Evolutionary conservation across 2,797 vertebrate genomes (phyloP).

Genomic region (Esox masquinongy): DNA sequence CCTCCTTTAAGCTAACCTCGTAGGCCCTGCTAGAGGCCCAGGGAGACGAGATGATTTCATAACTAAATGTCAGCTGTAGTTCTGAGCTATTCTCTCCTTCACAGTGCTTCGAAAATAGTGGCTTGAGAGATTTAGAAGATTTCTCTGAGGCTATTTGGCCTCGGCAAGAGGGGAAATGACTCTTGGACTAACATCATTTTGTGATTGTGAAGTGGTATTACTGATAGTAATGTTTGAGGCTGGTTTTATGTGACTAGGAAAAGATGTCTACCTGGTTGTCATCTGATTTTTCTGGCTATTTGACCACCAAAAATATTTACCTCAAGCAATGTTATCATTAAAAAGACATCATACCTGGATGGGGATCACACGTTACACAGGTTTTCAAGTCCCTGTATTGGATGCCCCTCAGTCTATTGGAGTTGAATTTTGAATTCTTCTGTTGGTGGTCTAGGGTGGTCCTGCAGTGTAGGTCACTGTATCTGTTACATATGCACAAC

Average conservation of each 20-base stretch:
- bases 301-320: background rate
- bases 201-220: background rate
- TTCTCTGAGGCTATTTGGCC: background rate
- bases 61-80: slow-evolving; percentile 34
- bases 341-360: background rate
- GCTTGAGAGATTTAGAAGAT: slow-evolving; percentile 12
- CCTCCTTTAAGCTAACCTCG: slow-evolving; percentile 51
- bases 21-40: slow-evolving; percentile 36
- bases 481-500: too few relatives aligned
- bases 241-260: background rate
- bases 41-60: slow-evolving; percentile 38
- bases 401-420: too few relatives aligned
- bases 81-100: background rate
- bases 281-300: background rate
- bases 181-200: background rate
- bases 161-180: background rate
- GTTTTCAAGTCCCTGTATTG: too few relatives aligned
- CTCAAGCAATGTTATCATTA: background rate
- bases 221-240: background rate
- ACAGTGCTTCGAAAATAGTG: slow-evolving; percentile 23
- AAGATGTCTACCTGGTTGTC: background rate
- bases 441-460: too few relatives aligned
- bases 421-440: too few relatives aligned
- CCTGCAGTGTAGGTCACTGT: too few relatives aligned
- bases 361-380: too few relatives aligned